Evolutionary conservation across 2,888 invertebrate species (phyloP), one percentile per base, ranked within the genome.

Genomic region (Lasioglossum marginatum): DNA sequence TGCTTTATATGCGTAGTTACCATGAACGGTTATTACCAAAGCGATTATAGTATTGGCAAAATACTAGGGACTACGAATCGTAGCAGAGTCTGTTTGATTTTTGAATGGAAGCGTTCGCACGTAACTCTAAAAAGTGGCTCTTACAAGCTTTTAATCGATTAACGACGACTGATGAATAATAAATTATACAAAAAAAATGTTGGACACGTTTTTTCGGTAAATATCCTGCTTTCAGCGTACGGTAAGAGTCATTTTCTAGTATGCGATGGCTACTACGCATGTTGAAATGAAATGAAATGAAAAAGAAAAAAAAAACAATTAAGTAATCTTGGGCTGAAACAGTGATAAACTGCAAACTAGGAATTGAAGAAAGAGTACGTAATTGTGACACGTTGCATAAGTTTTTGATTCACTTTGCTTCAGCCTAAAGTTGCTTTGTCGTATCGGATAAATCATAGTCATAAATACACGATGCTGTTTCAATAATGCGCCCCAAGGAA

Each of bases 371-470:
- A 68, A 57, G 70, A 79, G 75, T 82, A 80, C 43, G 40, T 89
- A 77, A 71, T 63, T 45, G 63, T 78, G 68, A 68, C 66, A 76
- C 68, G 34, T 76, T 72, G 48, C 34, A 70, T 77, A 76, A 66
- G 78, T 87, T 77, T 70, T 89, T 77, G 52, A 78, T 81, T 63
- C 78, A 85, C 52, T 84, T 82, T 40, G 80, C 78, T 89, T 90
- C 83, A 83, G 90, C 86, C 88, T 90, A 80, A 91, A 68, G 71
- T 90, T 89, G 83, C 82, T 90, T 88, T 48, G 37, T 66, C 74
- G 57, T 37, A 71, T 52, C 70, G 66, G 66, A 80, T 79, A 57
- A 68, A 85, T 81, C 70, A 77, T 77, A 57, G 43, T 66, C 37
- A n/a, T 77, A 74, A 70, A 52, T 77, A 37, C 76, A 68, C 37